These are phyloP conservation scores for Elanus axillaris DNA, from an alignment of 2,113 vertebrate genomes.

Conservation along the genomic window DNA sequence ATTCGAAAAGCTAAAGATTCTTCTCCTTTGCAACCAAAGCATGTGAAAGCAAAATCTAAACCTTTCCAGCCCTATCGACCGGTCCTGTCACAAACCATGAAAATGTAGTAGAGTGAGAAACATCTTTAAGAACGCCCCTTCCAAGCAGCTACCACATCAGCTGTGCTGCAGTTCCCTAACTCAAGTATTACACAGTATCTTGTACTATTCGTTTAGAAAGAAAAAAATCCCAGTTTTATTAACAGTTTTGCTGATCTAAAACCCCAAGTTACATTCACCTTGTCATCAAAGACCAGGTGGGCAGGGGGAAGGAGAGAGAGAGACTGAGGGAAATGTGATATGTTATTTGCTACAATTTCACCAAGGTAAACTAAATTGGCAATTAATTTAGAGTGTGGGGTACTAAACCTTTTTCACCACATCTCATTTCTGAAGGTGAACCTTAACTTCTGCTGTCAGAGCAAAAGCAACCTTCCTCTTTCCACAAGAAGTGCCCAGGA, in stretches of 20 bases:
- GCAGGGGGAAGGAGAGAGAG: no score
- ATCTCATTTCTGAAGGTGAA: background rate
- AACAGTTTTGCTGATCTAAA: background rate
- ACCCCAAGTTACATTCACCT: background rate
- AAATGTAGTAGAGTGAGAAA: background rate
- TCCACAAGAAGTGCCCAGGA: background rate
- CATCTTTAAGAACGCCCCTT: background rate
- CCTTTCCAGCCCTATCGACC: background rate
- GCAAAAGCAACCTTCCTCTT: background rate
- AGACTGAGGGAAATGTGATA: background rate
- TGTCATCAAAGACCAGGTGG: background rate
- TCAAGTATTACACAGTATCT: no score
- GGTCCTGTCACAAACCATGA: background rate
- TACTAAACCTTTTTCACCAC: background rate
- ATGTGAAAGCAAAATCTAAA: background rate
- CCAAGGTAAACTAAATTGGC: background rate
- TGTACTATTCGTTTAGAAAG: background rate
- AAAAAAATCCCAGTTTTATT: background rate
- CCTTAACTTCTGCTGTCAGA: background rate
- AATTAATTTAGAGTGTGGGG: background rate
- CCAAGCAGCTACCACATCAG: background rate
- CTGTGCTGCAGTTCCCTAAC: background rate
- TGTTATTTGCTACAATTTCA: background rate
- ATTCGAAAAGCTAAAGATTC: background rate
- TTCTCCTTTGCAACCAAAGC: background rate